phyloP scores from a whole-genome alignment of 2,797 vertebrate genomes.

The Pseudochromis fuscus region DNA sequence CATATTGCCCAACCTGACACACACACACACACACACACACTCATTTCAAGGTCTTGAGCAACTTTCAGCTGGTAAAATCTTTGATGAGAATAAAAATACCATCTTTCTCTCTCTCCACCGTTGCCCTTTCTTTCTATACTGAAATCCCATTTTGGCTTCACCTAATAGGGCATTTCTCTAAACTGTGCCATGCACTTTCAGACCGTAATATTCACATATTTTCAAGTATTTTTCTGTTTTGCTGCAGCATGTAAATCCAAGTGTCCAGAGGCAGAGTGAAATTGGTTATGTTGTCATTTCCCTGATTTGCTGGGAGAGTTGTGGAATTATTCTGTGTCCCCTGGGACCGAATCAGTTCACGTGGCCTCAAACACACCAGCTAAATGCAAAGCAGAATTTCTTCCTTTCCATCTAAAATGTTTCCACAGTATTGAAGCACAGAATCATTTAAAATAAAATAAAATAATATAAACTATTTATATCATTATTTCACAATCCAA shows the following conservation, averaged over 20 bases:
- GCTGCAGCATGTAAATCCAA: constrained; percentile 45
- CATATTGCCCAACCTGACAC: no score
- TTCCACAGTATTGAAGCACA: constrained; percentile 11
- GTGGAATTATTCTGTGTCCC: constrained; percentile 55
- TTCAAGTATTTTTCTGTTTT: constrained; percentile 47
- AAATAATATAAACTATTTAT: no score
- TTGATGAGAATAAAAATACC: constrained; percentile 26
- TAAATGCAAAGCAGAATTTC: constrained; percentile 10
- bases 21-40: not conserved
- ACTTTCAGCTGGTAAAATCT: constrained; percentile 14
- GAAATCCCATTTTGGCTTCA: constrained; percentile 14
- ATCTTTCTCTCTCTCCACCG: constrained; percentile 4
- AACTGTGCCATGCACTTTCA: constrained; percentile 32
- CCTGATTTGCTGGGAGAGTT: constrained; percentile 48
- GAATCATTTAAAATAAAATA: not conserved
- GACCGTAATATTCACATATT: constrained; percentile 27
- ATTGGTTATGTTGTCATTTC: constrained; percentile 58
- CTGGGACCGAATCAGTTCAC: constrained; percentile 35
- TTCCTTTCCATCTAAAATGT: not conserved
- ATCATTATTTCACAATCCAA: constrained; percentile 10
- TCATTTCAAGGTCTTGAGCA: constrained; percentile 2
- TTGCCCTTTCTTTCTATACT: not conserved
- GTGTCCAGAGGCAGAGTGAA: constrained; percentile 51
- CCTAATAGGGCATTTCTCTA: constrained; percentile 5
- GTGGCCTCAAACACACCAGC: constrained; percentile 34